A percentile compares a stretch with the other conserved stretches of the same genome.
Evolutionary conservation across 2,113 vertebrate genomes (phyloP).

Genomic region (Alethe diademata): DNA sequence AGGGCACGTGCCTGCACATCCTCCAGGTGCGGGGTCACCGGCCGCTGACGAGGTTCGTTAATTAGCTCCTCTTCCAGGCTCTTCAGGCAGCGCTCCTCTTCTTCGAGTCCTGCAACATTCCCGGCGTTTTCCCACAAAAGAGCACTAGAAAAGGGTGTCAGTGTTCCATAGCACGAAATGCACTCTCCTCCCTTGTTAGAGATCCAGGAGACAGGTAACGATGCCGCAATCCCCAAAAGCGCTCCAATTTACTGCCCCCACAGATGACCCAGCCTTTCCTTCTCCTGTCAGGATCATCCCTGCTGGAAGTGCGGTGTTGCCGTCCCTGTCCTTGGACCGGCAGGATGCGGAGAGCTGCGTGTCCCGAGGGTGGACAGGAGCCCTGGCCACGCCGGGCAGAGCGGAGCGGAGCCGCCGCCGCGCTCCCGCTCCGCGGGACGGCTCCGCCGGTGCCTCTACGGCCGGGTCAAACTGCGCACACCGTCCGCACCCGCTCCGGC

Average conservation of each 20-base stretch:
- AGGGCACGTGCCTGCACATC: not conserved
- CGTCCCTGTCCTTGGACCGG: not conserved
- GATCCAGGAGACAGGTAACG: not conserved
- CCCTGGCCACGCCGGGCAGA: not conserved
- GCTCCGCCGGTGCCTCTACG: not conserved
- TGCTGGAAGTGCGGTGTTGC: not conserved
- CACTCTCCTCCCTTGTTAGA: not conserved
- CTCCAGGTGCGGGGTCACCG: not conserved
- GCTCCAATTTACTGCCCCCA: not conserved
- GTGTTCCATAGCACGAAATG: not conserved
- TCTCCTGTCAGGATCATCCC: not conserved
- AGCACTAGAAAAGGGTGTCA: not conserved
- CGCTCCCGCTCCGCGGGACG: not conserved
- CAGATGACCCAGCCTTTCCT: not conserved
- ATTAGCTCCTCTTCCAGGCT: not conserved
- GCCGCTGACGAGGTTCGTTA: not conserved
- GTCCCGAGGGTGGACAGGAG: not conserved
- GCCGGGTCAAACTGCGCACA: not conserved
- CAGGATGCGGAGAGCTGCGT: not conserved
- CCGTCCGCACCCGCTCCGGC: not conserved
- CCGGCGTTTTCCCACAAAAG: not conserved
- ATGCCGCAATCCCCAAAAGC: not conserved
- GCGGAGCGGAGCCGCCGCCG: not conserved
- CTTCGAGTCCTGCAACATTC: not conserved
- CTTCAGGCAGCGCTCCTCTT: not conserved